These are phyloP conservation scores for Oplegnathus fasciatus DNA, from an alignment of 2,113 vertebrate genomes.

Conservation along the genomic window DNA sequence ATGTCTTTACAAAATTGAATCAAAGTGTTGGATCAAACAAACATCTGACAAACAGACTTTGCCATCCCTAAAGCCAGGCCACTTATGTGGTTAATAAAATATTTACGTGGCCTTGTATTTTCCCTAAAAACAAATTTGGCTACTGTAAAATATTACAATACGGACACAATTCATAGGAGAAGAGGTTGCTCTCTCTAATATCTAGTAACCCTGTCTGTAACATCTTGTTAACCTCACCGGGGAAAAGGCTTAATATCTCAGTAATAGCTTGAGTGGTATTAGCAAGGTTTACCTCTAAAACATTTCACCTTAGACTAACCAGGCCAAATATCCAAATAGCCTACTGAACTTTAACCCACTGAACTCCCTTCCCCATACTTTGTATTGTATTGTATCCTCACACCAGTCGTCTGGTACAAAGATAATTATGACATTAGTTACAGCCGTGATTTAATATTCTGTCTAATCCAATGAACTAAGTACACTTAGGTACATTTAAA, in stretches of 20 bases:
- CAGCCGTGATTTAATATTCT: neutral
- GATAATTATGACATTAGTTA: neutral
- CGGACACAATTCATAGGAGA: neutral
- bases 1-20: neutral
- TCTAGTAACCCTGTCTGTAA: neutral
- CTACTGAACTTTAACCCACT: constrained; percentile 43
- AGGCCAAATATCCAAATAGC: constrained; percentile 28
- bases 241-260: constrained; percentile 37
- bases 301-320: constrained; percentile 38
- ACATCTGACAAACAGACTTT: neutral
- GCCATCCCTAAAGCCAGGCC: neutral
- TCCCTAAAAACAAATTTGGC: neutral
- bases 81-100: neutral
- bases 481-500: constrained; percentile 31
- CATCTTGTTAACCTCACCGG: constrained; percentile 43
- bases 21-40: neutral
- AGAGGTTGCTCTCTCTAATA: neutral
- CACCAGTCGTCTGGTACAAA: neutral
- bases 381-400: neutral
- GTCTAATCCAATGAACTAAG: neutral
- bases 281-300: constrained; percentile 41
- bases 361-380: neutral
- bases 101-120: neutral
- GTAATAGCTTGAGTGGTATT: constrained; percentile 59
- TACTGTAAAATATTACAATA: neutral